Evolutionary conservation across 1,140 invertebrate genomes (phyloP), one percentile per base, ranked within the genome.

Genomic region (Thalassaphorura encarpata): DNA sequence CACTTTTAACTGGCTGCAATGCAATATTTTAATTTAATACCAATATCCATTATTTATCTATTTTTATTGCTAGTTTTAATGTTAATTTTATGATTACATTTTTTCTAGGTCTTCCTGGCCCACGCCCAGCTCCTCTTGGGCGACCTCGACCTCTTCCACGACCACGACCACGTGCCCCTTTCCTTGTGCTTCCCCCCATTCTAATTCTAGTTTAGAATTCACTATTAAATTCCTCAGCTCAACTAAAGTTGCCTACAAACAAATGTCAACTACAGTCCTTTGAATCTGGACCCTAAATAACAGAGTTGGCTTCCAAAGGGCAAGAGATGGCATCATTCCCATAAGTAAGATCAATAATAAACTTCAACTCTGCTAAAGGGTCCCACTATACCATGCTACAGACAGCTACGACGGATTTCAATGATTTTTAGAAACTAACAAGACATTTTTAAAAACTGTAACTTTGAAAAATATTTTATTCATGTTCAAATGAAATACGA

Each of bases 1-100:
- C 62, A 24, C 62, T 64, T 27, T 64, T 59, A 36, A 64, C 61
- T 2, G 61, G 40, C 62, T 64, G 33, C 40, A 52, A 4, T n/a
- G n/a, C n/a, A 2, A 6, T 43, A 11, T 15, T 18, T 48, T 28
- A 29, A 48, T 8, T 11, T 16, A 23, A 18, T 48, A 19, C 26
- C 15, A 24, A 13, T 27, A 8, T 18, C 48, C 16, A 6, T 5
- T 3, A 51, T 27, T n/a, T 18, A 19, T 5, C n/a, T 13, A 13
- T 8, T 48, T 23, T 8, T 8, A 13, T 8, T 15, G 18, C 15
- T 6, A 21, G 18, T 13, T 13, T 48, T 8, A 48, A 48, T 18
- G n/a, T n/a, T n/a, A 13, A 19, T 13, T 8, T 48, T 18, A 48
- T 4, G 15, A 13, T 40, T 46, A 61, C 60, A 51, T 48, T 58